phyloP scores from a whole-genome alignment of 2,113 vertebrate genomes.

The Prunella fulvescens region DNA sequence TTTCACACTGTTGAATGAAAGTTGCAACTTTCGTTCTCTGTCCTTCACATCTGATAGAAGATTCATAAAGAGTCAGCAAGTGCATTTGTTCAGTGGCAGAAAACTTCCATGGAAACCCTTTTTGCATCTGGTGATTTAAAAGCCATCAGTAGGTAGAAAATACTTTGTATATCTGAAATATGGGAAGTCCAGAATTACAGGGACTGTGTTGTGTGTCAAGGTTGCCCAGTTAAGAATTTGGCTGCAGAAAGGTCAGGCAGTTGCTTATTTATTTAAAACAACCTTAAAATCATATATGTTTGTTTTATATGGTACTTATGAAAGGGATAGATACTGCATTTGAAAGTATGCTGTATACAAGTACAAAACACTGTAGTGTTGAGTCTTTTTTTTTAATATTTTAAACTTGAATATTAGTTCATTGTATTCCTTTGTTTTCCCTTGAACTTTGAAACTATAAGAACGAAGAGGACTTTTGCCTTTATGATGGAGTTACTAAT shows the following conservation, averaged over 20 bases:
- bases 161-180: not conserved
- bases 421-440: not conserved
- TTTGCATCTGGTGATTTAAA: not conserved
- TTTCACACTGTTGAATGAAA: not conserved
- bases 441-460: not conserved
- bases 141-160: not conserved
- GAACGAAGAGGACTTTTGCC: not conserved
- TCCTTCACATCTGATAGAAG: not conserved
- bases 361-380: not conserved
- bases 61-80: not conserved
- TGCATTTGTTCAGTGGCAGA: not conserved
- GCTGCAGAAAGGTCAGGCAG: not conserved
- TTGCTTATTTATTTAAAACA: not conserved
- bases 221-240: not conserved
- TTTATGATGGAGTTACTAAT: not conserved
- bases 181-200: not conserved
- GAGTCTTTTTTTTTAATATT: not conserved
- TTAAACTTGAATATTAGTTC: not conserved
- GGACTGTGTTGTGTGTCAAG: not conserved
- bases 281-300: not conserved
- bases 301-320: not conserved
- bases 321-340: not conserved
- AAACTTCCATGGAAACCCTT: not conserved
- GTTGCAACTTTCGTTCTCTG: accelerated
- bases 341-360: not conserved